Base-by-base conservation (phyloP, 2,797 vertebrate species). In the Thunnus albacares region DNA sequence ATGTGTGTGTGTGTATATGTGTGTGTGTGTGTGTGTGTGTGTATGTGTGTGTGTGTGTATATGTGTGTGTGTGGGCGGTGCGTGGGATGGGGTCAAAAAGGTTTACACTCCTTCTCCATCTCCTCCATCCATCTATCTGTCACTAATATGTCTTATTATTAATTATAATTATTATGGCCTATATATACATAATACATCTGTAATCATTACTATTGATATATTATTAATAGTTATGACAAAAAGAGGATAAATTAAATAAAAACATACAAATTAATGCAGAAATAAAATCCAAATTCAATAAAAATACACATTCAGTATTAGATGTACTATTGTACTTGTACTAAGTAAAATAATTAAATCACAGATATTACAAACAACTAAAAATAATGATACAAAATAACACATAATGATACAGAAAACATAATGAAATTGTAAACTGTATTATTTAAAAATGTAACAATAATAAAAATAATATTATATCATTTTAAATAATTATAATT, bases 1-100 rank as follows among this genome's bases (percentile, higher is more conserved):
- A 62, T 52, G 74, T 52, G 70, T 55, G 69, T 62, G 71, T 77
- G 79, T 49, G 56, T 35, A 52, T 61, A 43, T 52, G 67, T 51
- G 65, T 49, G 60, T 58, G 75, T 41, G 58, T 33, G 79, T 53
- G 75, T 43, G 71, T 55, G 75, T 41, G 83, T 15, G 71, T 52
- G 83, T 30, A 62, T 59, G 76, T 80, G 79, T 76, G 69, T 82
- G 20, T 79, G 58, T 80, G 73, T 83, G 75, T 83, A 68, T 80
- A 73, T 76, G 24, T 24, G 24, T 24, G 24, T 24, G 24, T 57
- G 87, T 78, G 76, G 85, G 81, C 7, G 56, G 64, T 62, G 90
- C 83, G 90, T 87, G 89, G 91, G 91, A 58, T 20, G 72, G 67
- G 90, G 92, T 91, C 89, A 92, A 3, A 68, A 70, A 90, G 90